These are phyloP conservation scores for Cherax destructor DNA, from an alignment of 1,140 invertebrate genomes.

Conservation along the genomic window DNA sequence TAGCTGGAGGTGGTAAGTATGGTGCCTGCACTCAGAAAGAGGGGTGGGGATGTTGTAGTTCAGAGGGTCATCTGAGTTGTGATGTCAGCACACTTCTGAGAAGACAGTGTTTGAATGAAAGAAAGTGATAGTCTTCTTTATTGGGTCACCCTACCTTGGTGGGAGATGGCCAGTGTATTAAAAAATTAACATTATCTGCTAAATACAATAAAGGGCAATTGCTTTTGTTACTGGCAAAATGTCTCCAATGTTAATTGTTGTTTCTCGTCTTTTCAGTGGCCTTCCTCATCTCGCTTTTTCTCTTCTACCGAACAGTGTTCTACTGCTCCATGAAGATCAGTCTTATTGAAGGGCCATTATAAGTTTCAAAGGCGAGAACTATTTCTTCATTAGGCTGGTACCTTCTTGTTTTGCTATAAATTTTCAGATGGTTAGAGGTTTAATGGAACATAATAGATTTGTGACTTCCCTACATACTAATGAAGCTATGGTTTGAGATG, in stretches of 20 bases:
- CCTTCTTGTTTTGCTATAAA: conserved; percentile 20
- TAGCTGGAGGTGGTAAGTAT: no score
- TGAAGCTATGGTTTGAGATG: background rate
- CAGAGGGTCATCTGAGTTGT: no score
- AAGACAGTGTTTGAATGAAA: no score
- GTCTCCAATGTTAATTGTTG: conserved; percentile 3
- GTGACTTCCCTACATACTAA: background rate
- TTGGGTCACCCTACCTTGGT: no score
- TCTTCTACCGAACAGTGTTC: conserved; percentile 87
- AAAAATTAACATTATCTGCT: no score
- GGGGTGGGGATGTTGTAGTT: no score
- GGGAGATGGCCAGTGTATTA: no score
- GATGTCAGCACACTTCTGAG: no score
- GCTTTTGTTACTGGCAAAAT: no score
- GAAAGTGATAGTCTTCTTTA: no score
- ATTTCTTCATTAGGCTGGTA: conserved; percentile 29
- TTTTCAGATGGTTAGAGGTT: conserved; percentile 28
- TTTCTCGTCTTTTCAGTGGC: conserved; percentile 77
- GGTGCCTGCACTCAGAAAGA: no score
- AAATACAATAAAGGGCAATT: no score
- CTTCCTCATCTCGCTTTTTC: conserved; percentile 84
- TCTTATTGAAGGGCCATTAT: conserved; percentile 85
- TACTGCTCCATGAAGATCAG: conserved; percentile 94
- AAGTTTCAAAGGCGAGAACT: conserved; percentile 41
- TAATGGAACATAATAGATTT: conserved; percentile 11